A percentile compares a stretch with the other conserved stretches of the same genome.
Evolutionary conservation across 2,797 vertebrate species (phyloP).

Genomic region (Vultur gryphus): DNA sequence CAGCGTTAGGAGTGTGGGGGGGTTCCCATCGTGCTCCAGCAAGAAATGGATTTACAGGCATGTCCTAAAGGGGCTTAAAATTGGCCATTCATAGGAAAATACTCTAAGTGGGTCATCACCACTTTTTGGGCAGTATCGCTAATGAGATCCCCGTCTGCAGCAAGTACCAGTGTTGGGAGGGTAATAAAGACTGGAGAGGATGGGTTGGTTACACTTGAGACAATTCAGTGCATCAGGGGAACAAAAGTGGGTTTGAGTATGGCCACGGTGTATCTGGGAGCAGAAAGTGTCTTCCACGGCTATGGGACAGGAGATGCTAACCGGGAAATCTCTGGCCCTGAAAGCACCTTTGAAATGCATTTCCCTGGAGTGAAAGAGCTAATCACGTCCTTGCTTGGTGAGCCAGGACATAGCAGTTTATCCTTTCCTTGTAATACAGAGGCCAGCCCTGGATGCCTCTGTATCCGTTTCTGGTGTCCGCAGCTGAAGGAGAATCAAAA

Average conservation of each 20-base stretch:
- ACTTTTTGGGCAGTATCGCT: background rate
- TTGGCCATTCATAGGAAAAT: background rate
- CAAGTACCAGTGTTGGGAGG: background rate
- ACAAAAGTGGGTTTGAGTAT: background rate
- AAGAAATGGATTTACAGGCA: background rate
- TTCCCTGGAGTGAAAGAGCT: background rate
- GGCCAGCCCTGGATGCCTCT: background rate
- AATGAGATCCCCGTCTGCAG: background rate
- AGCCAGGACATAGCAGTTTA: background rate
- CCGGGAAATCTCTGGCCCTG: background rate
- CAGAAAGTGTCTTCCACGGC: background rate
- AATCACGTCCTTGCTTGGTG: background rate
- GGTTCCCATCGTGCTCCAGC: background rate
- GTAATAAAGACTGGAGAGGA: background rate
- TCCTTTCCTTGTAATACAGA: background rate
- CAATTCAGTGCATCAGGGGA: fast-evolving
- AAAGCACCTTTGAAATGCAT: background rate
- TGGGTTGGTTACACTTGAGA: background rate
- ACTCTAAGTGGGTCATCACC: background rate
- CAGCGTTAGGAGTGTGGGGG: background rate
- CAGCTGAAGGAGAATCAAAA: background rate
- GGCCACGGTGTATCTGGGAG: fast-evolving
- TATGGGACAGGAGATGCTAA: background rate
- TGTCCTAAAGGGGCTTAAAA: background rate
- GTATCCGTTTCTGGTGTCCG: background rate